Base-by-base conservation (phyloP, 2,888 invertebrate species). In the Scaptomyza parva region DNA sequence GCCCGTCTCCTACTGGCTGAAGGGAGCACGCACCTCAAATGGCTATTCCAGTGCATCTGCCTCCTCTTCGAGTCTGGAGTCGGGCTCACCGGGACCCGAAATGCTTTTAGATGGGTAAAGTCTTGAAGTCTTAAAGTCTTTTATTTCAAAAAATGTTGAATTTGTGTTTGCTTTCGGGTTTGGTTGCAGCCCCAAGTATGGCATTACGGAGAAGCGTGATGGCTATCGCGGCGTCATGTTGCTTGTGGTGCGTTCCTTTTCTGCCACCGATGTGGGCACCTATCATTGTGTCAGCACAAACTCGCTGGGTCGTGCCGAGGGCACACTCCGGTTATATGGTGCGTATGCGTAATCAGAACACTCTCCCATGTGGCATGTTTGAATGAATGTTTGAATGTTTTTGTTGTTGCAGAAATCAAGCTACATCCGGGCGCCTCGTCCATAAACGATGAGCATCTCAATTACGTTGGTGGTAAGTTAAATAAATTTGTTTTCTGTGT, bases 91-190 rank as follows among this genome's bases (percentile, higher is more conserved):
- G 0, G 89, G 91, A 1, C 92, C 92, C 9, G 96, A 96, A 91
- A 96, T 96, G 95, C 92, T 96, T n/a, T 92, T 96, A 14, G 96
- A 96, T 90, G 96, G 96, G 96, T 96, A 91, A 93, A 94, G 12
- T 9, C 1, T 28, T 22, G 2, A 9, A 24, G n/a, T 8, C 1
- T 12, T 14, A 26, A 26, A 30, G 8, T 17, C n/a, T 28, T 28
- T n/a, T n/a, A n/a, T n/a, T n/a, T n/a, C n/a, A n/a, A 18, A 8
- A 17, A 18, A n/a, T 2, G 12, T 30, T 2, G 2, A 26, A 45
- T 3, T 26, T n/a, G n/a, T n/a, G 7, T 5, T 8, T 12, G 18
- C 3, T 30, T 28, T 12, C n/a, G 1, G 2, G n/a, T 11, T 35
- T 20, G 28, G 60, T 66, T 2, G 24, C 60, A 92, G 92, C 12